phyloP scores from a whole-genome alignment of 2,113 vertebrate genomes.

The Gnathonemus echidnorhynchus region DNA sequence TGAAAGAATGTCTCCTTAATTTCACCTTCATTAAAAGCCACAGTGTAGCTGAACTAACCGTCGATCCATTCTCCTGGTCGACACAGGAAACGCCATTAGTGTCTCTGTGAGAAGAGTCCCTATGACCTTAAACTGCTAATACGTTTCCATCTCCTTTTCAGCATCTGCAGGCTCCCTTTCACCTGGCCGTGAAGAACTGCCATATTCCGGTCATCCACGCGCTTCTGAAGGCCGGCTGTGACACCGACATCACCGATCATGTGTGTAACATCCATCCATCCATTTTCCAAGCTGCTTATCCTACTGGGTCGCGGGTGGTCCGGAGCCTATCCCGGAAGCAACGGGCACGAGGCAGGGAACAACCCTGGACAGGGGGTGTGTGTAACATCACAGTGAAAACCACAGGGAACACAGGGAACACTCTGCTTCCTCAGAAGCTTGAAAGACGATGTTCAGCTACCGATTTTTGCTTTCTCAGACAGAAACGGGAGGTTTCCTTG shows the following conservation, averaged over 20 bases:
- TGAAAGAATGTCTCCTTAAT: not conserved
- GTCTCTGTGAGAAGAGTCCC: not conserved
- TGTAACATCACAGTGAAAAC: slow-evolving; percentile 21
- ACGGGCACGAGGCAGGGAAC: no score
- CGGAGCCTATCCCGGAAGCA: no score
- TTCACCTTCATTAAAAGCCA: not conserved
- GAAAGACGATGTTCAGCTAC: not conserved
- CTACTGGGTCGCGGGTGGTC: no score
- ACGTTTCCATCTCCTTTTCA: slow-evolving; percentile 43
- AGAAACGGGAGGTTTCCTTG: not conserved
- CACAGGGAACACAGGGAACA: not conserved
- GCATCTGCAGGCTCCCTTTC: slow-evolving; percentile 69
- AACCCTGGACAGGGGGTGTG: slow-evolving; percentile 39
- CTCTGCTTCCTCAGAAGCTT: not conserved
- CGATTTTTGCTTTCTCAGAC: not conserved
- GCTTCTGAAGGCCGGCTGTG: slow-evolving; percentile 63
- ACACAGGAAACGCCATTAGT: not conserved
- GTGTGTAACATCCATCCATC: slow-evolving; percentile 47
- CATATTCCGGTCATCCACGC: slow-evolving; percentile 61
- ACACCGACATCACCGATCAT: slow-evolving; percentile 63
- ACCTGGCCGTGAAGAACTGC: slow-evolving; percentile 72
- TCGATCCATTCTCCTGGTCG: not conserved
- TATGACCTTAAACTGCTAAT: not conserved
- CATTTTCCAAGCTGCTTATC: no score
- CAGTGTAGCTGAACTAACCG: not conserved